Conservation (phyloP, 2,113 vertebrate genomes). For the Microcebus murinus region DNA sequence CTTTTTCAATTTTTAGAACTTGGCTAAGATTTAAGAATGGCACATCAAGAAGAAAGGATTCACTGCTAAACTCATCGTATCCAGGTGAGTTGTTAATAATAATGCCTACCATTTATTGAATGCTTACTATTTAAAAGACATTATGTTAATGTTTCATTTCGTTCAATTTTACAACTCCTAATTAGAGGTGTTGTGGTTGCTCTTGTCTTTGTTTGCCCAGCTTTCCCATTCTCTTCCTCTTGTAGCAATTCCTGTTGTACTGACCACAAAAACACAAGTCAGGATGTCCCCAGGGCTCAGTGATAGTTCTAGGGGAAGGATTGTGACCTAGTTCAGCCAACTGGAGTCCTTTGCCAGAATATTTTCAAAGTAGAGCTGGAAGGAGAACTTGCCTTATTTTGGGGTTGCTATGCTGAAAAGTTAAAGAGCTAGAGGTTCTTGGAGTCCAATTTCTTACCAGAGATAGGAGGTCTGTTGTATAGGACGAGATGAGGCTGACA, state of each 20-base stretch:
- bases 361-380: background rate
- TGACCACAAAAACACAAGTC: background rate
- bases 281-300: background rate
- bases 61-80: conserved; percentile 29
- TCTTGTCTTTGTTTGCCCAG: background rate
- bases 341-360: conserved; percentile 24
- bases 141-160: background rate
- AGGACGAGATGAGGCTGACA: background rate
- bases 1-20: conserved; percentile 69
- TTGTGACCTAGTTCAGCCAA: background rate
- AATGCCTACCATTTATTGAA: background rate
- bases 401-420: background rate
- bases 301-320: background rate
- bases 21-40: conserved; percentile 59
- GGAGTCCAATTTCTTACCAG: background rate
- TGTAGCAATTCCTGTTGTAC: background rate
- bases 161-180: background rate
- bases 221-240: background rate
- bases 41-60: conserved; percentile 18
- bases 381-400: background rate
- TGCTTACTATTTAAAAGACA: background rate
- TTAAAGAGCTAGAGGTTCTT: background rate
- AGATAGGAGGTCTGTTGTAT: background rate
- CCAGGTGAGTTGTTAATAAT: conserved; percentile 43
- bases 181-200: background rate